Evolutionary conservation across 2,888 invertebrate species (phyloP), one percentile per base, ranked within the genome.

Genomic region (Sepioteuthis lessoniana): DNA sequence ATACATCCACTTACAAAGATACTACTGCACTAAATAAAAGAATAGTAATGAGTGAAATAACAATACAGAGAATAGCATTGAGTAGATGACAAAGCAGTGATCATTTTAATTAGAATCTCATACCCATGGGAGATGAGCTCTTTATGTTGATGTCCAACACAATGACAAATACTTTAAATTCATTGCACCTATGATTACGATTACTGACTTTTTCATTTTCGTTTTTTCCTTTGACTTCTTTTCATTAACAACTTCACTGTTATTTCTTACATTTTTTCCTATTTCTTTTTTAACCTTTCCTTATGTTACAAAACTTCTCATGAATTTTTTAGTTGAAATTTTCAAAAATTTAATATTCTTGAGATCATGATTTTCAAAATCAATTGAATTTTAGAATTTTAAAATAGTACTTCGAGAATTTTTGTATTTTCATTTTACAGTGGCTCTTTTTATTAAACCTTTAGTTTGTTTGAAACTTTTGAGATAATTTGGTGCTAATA

Each of bases 51-150:
- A n/a, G 76, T 76, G 76, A 76, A 76, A 76, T 31, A 76, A 76
- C 76, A 76, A 76, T 76, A n/a, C 10, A n/a, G 76, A 76, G 8
- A 76, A 76, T 76, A 31, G n/a, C 76, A 76, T n/a, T 76, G 76
- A 76, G 31, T 76, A n/a, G n/a, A 76, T 76, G 76, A 76, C 76
- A 76, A 76, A n/a, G 76, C 76, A 76, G 16, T 76, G 76, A 76
- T 76, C 76, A 76, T 76, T n/a, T 76, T 76, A 76, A 76, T 76
- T 76, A 76, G 76, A 76, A 76, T 76, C 76, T 76, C n/a, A 76
- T 76, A 8, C 76, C 76, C 76, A 76, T 76, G 76, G 76, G 76
- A 76, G 76, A 76, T 76, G 76, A 76, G 76, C 76, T 76, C 76
- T 76, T 76, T 76, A 76, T 76, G 76, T 76, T 76, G 10, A 76